Base-by-base conservation (phyloP, 2,888 invertebrate species). In the Nyleta sp. region DNA sequence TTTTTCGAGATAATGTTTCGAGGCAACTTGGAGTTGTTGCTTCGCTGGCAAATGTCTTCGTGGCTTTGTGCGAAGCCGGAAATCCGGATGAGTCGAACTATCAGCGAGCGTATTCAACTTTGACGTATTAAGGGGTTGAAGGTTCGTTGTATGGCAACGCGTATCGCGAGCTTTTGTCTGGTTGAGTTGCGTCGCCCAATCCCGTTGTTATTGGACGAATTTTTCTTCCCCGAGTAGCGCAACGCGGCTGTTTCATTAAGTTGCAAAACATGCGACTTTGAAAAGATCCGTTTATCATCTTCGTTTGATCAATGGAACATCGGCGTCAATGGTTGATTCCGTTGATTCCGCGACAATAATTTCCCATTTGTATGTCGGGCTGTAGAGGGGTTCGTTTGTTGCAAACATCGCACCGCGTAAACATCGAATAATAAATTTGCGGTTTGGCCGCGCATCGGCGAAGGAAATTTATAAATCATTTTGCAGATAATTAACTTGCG, bases 391-490 rank as follows among this genome's bases (percentile, higher is more conserved):
- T n/a, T n/a, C n/a, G n/a, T n/a, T n/a, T n/a, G n/a, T n/a, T n/a
- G 8, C 20, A 31, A 59, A 70, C 42, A 68, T 38, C 28, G 28
- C 28, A 8, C 28, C n/a, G n/a, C n/a, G n/a, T n/a, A n/a, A n/a
- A n/a, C n/a, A n/a, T 40, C 3, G 22, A 33, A 48, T 52, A 46
- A 64, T 72, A 62, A 62, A 62, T 72, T 48, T 48, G 42, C 24
- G 64, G 35, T 40, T 55, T 38, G 15, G 13, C 13, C 46, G 42
- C 24, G 64, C 24, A 48, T 55, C 46, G 15, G 13, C 13, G 52
- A 33, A 55, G 53, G 42, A 52, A 73, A 73, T 73, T 48, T 33
- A 73, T 73, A 73, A 50, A 65, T 73, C 65, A 73, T 59, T 57
- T 64, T 10, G 35, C 38, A 60, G 60, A 67, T 74, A 60, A 67